Evolutionary conservation across 2,113 vertebrate species (phyloP).

Genomic region (Hippolais icterina): DNA sequence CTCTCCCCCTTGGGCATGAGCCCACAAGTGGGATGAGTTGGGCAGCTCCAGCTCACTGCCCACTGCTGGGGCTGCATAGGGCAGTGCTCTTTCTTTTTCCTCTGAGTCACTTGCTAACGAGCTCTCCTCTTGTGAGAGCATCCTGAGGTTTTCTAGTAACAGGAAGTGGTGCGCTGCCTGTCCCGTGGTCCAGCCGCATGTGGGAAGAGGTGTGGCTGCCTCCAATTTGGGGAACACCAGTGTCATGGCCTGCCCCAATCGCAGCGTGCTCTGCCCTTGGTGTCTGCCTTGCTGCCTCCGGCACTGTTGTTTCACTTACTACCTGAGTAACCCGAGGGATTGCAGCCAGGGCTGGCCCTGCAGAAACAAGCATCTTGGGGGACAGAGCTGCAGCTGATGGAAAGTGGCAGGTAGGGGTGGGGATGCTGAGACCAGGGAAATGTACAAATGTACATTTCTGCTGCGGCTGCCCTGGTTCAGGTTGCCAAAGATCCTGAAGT

Average conservation of each 20-base stretch:
- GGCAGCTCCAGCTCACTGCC: neutral
- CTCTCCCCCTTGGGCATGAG: neutral
- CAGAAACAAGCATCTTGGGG: accelerated
- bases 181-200: neutral
- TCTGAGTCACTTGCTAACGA: neutral
- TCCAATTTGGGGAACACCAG: conserved; percentile 16
- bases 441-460: accelerated
- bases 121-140: neutral
- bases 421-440: neutral
- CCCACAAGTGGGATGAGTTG: neutral
- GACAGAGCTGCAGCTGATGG: neutral
- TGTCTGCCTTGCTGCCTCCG: accelerated
- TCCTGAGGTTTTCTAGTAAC: conserved; percentile 47
- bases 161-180: neutral
- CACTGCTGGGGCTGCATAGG: accelerated
- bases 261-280: accelerated
- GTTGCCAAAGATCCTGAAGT: neutral
- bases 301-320: neutral
- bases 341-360: neutral
- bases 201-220: conserved; percentile 29
- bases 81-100: neutral
- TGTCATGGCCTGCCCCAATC: neutral
- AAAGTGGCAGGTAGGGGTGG: neutral
- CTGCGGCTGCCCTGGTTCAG: neutral
- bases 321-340: neutral